Evolutionary conservation across 2,113 vertebrate genomes (phyloP), one percentile per base, ranked within the genome.

Genomic region (Ivindomyrus marchei): DNA sequence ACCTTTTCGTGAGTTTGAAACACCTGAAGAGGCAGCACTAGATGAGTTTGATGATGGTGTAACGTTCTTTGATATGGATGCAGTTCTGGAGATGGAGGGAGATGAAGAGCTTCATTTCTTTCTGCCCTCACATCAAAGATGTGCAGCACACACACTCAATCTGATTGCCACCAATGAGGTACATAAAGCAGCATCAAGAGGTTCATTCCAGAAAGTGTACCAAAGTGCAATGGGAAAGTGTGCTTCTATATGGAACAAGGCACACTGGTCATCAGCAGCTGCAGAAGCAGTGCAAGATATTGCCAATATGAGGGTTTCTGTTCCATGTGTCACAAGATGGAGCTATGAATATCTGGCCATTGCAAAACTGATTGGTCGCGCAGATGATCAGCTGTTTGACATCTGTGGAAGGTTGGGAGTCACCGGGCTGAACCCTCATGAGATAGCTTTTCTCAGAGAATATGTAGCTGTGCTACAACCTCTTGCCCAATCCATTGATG

Each of bases 21-120:
- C 17, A 17, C 31, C 36, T 19, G 89, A 45, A 27, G 39, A 58
- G 80, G 53, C 36, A 4, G 85, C 31, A 2, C 53, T 53, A 4
- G 21, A 21, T 3, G 24, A n/a, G 45, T 70, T 70, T 31, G 62
- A 70, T 27, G 62, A 70, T 13, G 90, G 49, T 2, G 45, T 46
- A 15, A 47, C 24, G 2, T 90, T 90, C 58, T 46, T 88, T 49
- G 90, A 88, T 8, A 70, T 90, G 85, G 45, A 70, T 50, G 45
- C 49, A 45, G 58, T 90, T 8, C 90, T 90, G 85, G 86, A 90
- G 66, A 88, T 86, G 58, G 90, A 88, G 21, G 66, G 52, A 21
- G 58, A 88, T 52, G n/a, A 70, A 70, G 87, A 90, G 21, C 86
- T 88, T 50, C 90, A 90, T 53, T 70, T 90, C 31, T 66, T 90